Evolutionary conservation across 23 tunicate genomes (phyloP).

Genomic region (Trididemnum nubilum): DNA sequence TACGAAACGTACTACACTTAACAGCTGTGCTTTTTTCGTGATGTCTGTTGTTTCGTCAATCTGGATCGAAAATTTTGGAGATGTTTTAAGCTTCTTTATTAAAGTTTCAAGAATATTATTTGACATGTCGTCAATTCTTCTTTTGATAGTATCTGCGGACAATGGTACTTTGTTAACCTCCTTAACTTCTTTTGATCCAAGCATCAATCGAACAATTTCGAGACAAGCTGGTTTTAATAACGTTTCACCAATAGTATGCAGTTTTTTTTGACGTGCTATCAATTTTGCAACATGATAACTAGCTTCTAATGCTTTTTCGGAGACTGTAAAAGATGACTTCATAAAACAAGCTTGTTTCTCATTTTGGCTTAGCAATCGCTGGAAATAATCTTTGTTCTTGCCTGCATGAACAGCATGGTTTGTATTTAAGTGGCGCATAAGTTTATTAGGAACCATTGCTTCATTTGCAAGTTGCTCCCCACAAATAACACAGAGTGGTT

Average conservation of each 20-base stretch:
- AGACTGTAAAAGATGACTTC: no score
- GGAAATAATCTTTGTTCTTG: no score
- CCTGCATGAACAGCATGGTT: no score
- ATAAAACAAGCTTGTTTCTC: no score
- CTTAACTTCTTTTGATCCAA: neutral
- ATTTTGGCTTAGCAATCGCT: no score
- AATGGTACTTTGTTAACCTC: slow-evolving; percentile 7
- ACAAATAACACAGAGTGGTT: no score
- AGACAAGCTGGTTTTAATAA: slow-evolving; percentile 14
- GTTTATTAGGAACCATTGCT: no score
- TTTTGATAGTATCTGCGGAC: slow-evolving; percentile 23
- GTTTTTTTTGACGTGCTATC: neutral
- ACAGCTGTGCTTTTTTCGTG: slow-evolving; percentile 30
- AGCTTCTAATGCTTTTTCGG: no score
- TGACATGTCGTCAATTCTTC: slow-evolving; percentile 18
- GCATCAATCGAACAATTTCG: slow-evolving; percentile 17
- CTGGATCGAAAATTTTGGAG: slow-evolving; percentile 17
- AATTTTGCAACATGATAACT: neutral
- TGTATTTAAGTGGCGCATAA: no score
- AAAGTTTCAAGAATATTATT: neutral
- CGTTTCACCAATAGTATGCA: neutral
- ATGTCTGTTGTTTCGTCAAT: slow-evolving; percentile 30
- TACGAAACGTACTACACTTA: slow-evolving; percentile 21
- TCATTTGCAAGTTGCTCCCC: no score
- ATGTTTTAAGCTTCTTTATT: neutral